Evolutionary conservation across 2,888 invertebrate genomes (phyloP).

Genomic region (Melinaea menophilus): DNA sequence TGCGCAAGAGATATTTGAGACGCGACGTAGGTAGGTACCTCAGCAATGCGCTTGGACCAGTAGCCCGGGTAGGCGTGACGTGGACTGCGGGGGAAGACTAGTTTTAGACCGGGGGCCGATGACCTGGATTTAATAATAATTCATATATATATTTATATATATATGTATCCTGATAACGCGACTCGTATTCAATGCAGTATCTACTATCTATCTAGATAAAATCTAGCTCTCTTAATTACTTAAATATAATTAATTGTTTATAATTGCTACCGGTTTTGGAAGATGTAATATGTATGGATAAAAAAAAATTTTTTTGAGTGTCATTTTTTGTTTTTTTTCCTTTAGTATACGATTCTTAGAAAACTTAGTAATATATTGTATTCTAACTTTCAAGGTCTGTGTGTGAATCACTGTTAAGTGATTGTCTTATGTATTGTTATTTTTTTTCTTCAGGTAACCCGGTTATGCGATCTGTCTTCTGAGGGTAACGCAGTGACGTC

Average conservation of each 20-base stretch:
- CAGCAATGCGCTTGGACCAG: constrained; percentile 10
- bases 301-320: neutral
- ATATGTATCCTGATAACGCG: constrained; percentile 21
- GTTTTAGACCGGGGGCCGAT: constrained; percentile 31
- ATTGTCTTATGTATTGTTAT: neutral
- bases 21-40: no score
- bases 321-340: no score
- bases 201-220: neutral
- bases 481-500: constrained; percentile 98
- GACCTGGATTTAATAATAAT: constrained; percentile 29
- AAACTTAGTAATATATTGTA: no score
- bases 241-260: no score
- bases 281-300: no score
- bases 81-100: constrained; percentile 34
- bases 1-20: no score
- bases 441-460: constrained; percentile 82
- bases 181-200: constrained; percentile 7
- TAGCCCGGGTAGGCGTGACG: constrained; percentile 31
- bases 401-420: no score
- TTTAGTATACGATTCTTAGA: no score
- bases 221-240: no score
- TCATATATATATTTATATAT: constrained; percentile 4
- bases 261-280: no score
- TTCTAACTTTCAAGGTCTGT: no score
- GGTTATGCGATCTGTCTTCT: constrained; percentile 95